Conservation (phyloP, 2,888 invertebrate genomes). For the Limnephilus auricula region DNA sequence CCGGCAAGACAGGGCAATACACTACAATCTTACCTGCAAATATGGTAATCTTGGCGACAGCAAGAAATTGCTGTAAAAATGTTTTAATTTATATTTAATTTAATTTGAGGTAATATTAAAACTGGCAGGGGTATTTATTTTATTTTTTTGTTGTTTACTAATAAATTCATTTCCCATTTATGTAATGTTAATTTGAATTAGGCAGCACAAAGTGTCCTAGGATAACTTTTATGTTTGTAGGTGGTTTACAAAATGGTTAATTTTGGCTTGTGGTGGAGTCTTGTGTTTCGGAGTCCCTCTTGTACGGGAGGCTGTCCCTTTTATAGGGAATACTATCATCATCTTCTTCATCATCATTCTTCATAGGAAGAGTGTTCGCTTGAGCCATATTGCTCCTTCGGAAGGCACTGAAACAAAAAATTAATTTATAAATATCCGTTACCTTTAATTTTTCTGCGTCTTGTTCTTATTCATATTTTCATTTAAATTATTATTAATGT, state of each 20-base stretch:
- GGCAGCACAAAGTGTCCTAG: not conserved
- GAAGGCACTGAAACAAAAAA: not conserved
- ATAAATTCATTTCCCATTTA: not conserved
- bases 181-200: not conserved
- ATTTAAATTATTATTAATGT: no score
- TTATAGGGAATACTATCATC: constrained; percentile 14
- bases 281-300: constrained; percentile 9
- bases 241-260: not conserved
- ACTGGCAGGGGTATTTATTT: not conserved
- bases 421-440: not conserved
- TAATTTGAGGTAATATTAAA: not conserved
- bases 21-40: no score
- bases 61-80: no score
- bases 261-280: not conserved
- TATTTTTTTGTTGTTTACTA: not conserved
- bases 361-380: not conserved
- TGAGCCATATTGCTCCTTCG: not conserved
- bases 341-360: not conserved
- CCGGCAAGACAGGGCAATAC: no score
- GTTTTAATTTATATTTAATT: no score
- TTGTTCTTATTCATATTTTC: no score
- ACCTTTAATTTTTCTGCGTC: no score
- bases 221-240: not conserved
- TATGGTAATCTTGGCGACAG: no score
- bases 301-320: not conserved